Evolutionary conservation across 2,888 invertebrate species (phyloP).

Genomic region (Netelia virgata): DNA sequence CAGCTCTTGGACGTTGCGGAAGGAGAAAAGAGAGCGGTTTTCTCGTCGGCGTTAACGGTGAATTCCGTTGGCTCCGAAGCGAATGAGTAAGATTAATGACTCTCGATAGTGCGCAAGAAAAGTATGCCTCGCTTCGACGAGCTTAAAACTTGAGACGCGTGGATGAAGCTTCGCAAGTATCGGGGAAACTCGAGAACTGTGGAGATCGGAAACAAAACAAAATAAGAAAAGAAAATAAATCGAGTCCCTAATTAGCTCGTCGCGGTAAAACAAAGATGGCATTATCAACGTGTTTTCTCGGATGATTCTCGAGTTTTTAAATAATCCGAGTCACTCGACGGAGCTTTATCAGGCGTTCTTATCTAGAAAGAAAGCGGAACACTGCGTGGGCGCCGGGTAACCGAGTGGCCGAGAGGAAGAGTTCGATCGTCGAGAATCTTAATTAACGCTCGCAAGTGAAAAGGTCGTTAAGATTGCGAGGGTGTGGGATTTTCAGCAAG

Average conservation of each 20-base stretch:
- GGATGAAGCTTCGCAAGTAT: conserved; percentile 27
- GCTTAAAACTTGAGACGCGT: conserved; percentile 7
- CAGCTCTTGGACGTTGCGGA: conserved; percentile 25
- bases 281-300: background rate
- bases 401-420: background rate
- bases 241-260: conserved; percentile 38
- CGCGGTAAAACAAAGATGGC: conserved; percentile 36
- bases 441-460: conserved; percentile 20
- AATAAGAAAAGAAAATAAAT: background rate
- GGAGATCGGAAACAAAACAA: background rate
- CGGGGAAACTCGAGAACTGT: background rate
- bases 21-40: conserved; percentile 59
- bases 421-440: conserved; percentile 42
- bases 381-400: conserved; percentile 16
- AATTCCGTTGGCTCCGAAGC: conserved; percentile 58
- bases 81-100: conserved; percentile 65
- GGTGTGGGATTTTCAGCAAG: background rate
- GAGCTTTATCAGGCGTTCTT: conserved; percentile 14
- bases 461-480: conserved; percentile 34
- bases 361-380: conserved; percentile 24
- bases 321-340: background rate
- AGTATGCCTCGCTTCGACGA: conserved; percentile 1
- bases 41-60: conserved; percentile 62
- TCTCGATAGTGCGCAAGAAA: conserved; percentile 56
- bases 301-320: conserved; percentile 23